A percentile compares a stretch with the other conserved stretches of the same genome.
phyloP scores from a whole-genome alignment of 2,113 vertebrate genomes.

The Sciurus niger region DNA sequence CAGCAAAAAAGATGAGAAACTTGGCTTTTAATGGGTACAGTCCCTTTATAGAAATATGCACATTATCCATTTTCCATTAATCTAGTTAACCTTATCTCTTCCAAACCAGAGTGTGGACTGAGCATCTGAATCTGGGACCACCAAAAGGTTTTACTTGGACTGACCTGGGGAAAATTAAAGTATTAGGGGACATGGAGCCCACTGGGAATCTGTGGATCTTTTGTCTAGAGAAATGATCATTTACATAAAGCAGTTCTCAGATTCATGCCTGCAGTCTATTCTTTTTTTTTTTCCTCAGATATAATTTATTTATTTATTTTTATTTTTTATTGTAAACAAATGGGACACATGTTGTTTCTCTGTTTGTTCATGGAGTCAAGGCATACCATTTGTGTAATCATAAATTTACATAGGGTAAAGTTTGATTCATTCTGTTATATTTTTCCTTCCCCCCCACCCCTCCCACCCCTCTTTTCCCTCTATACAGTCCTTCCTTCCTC shows the following conservation, averaged over 20 bases:
- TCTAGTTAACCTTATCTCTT: neutral
- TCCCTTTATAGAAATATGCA: neutral
- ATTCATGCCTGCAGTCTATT: too few relatives aligned
- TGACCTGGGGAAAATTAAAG: neutral
- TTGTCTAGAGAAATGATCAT: neutral
- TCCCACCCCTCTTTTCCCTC: too few relatives aligned
- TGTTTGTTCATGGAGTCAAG: too few relatives aligned
- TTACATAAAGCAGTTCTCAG: neutral
- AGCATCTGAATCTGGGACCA: neutral
- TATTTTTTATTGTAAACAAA: too few relatives aligned
- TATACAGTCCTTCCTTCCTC: too few relatives aligned
- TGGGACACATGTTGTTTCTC: too few relatives aligned
- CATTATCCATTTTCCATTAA: neutral
- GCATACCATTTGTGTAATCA: too few relatives aligned
- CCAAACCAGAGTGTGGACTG: neutral
- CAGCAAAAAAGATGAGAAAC: neutral
- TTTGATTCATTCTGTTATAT: too few relatives aligned
- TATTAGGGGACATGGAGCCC: neutral
- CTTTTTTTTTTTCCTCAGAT: too few relatives aligned
- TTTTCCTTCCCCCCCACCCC: too few relatives aligned
- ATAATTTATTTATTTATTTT: too few relatives aligned
- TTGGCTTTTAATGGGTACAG: neutral
- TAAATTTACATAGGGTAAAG: too few relatives aligned
- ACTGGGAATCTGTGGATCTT: neutral
- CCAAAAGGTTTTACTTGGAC: neutral